Evolutionary conservation across 2,113 vertebrate species (phyloP), one percentile per base, ranked within the genome.

Genomic region (Gasterosteus nipponicus): DNA sequence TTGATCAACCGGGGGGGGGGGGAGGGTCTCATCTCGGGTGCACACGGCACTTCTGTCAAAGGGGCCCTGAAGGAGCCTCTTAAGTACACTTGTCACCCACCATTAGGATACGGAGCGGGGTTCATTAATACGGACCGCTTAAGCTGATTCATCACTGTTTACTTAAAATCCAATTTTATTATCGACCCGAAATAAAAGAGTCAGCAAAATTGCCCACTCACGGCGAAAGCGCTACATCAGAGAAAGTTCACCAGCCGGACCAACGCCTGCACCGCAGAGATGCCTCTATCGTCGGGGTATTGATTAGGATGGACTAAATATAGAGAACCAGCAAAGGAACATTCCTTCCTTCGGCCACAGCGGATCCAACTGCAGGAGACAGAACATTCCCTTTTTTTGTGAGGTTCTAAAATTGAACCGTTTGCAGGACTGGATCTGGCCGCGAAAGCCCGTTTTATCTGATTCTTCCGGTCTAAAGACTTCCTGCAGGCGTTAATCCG

Each of bases 111-210:
- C 60, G 35, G 78, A 81, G 81, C 33, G 10, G 64, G 86, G 66
- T 86, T 83, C 86, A 84, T 87, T 85, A 86, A 82, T 86, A 81
- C 73, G 14, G 60, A 68, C 82, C 77, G 78, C 83, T 89, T 81
- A 74, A 77, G 86, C 86, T 89, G 80, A 85, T 91, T 87, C 90
- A 87, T 91, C 89, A 90, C 84, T 89, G 87, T 91, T 92, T 92
- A 90, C 87, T 87, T 90, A 86, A 83, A 86, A 87, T 87, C 86
- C 86, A 87, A 92, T 92, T 89, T 26, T 69, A 85, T 90, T 80
- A 88, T 89, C 74, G 83, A 87, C 87, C 75, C 58, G 80, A 77
- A 67, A 68, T 10, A 26, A 76, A 57, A 82, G 86, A 87, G 86
- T 90, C 91, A 91, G 91, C 87, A 83, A 84, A 90, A 87, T 79